Evolutionary conservation across 2,888 invertebrate genomes (phyloP).

Genomic region (Ceraclea dissimilis): DNA sequence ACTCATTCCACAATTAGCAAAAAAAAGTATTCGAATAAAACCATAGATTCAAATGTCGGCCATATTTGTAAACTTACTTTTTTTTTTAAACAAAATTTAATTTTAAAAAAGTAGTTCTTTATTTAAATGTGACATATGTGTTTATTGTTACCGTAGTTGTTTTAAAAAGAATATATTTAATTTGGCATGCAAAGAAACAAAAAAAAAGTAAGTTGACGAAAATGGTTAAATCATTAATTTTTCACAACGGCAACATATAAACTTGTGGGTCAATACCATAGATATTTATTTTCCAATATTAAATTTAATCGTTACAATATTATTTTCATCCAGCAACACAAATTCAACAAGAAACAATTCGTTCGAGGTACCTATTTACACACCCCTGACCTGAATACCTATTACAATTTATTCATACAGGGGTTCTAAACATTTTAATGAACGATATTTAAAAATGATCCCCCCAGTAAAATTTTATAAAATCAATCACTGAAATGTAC

Average conservation of each 20-base stretch:
- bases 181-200: neutral
- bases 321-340: neutral
- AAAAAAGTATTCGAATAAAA: neutral
- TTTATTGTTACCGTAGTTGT: neutral
- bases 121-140: neutral
- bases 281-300: neutral
- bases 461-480: slow-evolving; percentile 1
- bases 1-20: neutral
- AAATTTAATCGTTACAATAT: neutral
- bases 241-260: neutral
- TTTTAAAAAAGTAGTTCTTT: neutral
- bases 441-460: neutral
- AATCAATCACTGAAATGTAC: neutral
- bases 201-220: neutral
- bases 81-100: neutral
- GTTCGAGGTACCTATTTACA: neutral
- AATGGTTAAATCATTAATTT: neutral
- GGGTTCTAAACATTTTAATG: neutral
- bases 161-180: neutral
- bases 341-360: slow-evolving; percentile 1
- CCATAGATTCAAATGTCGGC: neutral
- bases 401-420: neutral
- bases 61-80: neutral
- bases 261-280: neutral
- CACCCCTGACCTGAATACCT: neutral